Evolutionary conservation across 2,113 vertebrate genomes (phyloP).

Genomic region (Notiomystis cincta): DNA sequence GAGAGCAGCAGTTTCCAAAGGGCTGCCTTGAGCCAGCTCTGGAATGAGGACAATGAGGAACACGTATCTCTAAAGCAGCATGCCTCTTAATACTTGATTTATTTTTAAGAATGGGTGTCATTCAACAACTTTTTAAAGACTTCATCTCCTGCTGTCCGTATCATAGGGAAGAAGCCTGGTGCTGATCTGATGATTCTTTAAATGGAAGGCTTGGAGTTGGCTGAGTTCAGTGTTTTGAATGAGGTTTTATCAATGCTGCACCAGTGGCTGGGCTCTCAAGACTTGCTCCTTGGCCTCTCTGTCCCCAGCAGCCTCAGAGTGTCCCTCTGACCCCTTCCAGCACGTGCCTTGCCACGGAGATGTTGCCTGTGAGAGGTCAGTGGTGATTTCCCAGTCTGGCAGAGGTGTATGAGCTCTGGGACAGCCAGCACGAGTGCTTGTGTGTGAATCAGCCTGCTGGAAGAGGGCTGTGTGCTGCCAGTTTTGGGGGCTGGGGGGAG

Average conservation of each 20-base stretch:
- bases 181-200: not conserved
- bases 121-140: not conserved
- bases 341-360: not conserved
- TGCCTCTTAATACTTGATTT: conserved; percentile 13
- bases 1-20: not conserved
- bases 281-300: not conserved
- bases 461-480: not conserved
- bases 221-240: not conserved
- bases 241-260: not conserved
- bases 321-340: not conserved
- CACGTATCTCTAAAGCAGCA: not conserved
- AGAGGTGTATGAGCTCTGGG: rapidly evolving
- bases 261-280: not conserved
- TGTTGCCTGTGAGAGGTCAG: not conserved
- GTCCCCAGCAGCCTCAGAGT: not conserved
- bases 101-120: conserved; percentile 43
- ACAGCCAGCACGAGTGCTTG: rapidly evolving
- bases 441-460: not conserved
- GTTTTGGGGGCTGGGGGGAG: rapidly evolving
- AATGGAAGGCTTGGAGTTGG: not conserved
- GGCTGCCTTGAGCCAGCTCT: not conserved
- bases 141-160: conserved; percentile 14
- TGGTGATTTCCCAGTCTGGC: not conserved
- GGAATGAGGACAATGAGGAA: conserved; percentile 21
- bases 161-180: not conserved